phyloP scores from a whole-genome alignment of 2,797 vertebrate species.

The Ceyx erithaca region DNA sequence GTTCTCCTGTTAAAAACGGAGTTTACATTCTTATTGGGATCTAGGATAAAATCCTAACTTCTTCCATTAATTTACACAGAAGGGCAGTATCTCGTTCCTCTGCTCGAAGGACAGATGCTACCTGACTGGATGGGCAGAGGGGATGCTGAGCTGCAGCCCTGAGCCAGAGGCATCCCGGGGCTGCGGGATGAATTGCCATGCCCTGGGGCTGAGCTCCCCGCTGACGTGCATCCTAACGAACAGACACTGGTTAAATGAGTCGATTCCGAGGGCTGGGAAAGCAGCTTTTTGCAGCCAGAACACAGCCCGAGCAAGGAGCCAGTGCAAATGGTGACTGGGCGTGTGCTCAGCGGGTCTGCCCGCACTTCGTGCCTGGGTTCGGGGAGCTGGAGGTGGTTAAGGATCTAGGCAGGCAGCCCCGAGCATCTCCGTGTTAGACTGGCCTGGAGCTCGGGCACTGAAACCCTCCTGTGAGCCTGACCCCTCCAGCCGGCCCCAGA shows the following conservation, averaged over 20 bases:
- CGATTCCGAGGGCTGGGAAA: constrained; percentile 33
- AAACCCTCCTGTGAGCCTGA: background rate
- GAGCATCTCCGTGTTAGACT: background rate
- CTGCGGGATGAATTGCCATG: background rate
- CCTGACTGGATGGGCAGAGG: background rate
- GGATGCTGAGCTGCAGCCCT: background rate
- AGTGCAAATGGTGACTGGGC: background rate
- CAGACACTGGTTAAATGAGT: constrained; percentile 21
- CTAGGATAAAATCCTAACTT: constrained; percentile 36
- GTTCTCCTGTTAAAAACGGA: constrained; percentile 7
- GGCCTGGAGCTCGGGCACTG: background rate
- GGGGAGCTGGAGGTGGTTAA: background rate
- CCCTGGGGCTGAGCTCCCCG: constrained; percentile 36
- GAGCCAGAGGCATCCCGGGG: background rate
- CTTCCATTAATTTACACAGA: constrained; percentile 21
- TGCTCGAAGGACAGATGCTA: constrained; percentile 32
- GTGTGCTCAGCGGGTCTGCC: background rate
- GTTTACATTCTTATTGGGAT: constrained; percentile 23
- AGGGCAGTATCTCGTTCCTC: background rate
- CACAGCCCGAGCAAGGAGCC: background rate
- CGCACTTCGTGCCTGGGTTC: accelerated
- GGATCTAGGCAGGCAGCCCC: background rate
- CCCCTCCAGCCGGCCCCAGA: background rate
- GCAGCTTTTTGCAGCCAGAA: constrained; percentile 46
- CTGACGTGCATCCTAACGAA: constrained; percentile 55